Conservation (phyloP, 2,888 invertebrate species). For the Oxystoma pomonae region DNA sequence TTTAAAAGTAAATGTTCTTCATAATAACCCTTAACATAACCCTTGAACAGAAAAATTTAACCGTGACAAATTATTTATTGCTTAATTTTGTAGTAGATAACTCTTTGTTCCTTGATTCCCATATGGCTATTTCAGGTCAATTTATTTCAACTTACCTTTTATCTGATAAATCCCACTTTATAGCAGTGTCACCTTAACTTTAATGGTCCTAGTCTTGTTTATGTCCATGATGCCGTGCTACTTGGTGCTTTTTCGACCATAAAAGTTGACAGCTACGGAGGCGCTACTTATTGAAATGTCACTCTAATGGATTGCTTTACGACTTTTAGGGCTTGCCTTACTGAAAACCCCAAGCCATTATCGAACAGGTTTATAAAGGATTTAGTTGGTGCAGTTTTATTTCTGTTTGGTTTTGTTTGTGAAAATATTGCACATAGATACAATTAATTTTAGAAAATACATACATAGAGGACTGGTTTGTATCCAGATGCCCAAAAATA, state of each 20-base stretch:
- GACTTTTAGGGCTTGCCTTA: constrained; percentile 37
- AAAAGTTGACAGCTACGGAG: constrained; percentile 47
- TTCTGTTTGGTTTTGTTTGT: too few relatives aligned
- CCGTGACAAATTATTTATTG: too few relatives aligned
- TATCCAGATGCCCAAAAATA: too few relatives aligned
- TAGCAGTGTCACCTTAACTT: neutral
- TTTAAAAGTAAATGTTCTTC: too few relatives aligned
- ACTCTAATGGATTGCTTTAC: constrained; percentile 47
- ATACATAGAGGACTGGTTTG: too few relatives aligned
- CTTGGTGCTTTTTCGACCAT: constrained; percentile 54
- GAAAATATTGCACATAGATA: too few relatives aligned
- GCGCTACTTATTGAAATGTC: constrained; percentile 47
- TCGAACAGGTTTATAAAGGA: constrained; percentile 23
- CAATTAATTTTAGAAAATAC: too few relatives aligned
- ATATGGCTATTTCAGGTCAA: neutral
- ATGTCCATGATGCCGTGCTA: constrained; percentile 40
- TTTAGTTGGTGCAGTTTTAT: too few relatives aligned
- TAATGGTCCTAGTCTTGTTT: constrained; percentile 30
- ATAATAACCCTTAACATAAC: too few relatives aligned
- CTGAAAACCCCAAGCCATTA: constrained; percentile 35
- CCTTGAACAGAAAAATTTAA: too few relatives aligned
- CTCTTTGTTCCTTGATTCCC: neutral
- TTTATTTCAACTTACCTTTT: constrained; percentile 1
- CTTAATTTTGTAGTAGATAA: too few relatives aligned
- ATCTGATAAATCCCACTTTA: neutral